phyloP scores from a whole-genome alignment of 2,113 vertebrate genomes.

The Hydrolagus affinis region DNA sequence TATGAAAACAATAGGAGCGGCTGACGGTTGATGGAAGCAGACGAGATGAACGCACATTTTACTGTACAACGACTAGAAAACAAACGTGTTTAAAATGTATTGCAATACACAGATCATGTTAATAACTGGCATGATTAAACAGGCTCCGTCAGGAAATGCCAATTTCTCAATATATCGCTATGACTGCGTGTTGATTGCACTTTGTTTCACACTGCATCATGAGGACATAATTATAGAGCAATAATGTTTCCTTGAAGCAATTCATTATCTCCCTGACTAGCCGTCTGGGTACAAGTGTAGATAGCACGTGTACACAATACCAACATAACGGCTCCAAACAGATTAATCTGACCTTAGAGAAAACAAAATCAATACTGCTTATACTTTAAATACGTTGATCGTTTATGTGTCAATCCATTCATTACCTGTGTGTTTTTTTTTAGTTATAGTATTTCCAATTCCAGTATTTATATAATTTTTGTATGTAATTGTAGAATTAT shows the following conservation, averaged over 20 bases:
- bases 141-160: not conserved
- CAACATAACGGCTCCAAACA: too few species aligned
- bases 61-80: not conserved
- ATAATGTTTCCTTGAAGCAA: too few species aligned
- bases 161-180: not conserved
- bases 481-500: not conserved
- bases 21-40: not conserved
- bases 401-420: not conserved
- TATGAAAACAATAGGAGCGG: constrained; percentile 2
- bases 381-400: not conserved
- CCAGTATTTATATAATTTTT: not conserved
- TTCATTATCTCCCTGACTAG: too few species aligned
- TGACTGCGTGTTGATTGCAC: too few species aligned
- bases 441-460: not conserved
- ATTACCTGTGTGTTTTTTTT: not conserved
- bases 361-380: not conserved
- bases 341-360: not conserved
- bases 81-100: not conserved
- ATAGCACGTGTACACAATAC: too few species aligned
- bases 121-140: not conserved
- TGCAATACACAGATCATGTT: not conserved
- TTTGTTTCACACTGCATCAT: too few species aligned
- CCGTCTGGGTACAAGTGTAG: too few species aligned
- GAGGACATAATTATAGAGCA: too few species aligned
- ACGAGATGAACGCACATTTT: too few species aligned